phyloP scores from a whole-genome alignment of 2,113 vertebrate genomes.

The Mionectes macconnelli region DNA sequence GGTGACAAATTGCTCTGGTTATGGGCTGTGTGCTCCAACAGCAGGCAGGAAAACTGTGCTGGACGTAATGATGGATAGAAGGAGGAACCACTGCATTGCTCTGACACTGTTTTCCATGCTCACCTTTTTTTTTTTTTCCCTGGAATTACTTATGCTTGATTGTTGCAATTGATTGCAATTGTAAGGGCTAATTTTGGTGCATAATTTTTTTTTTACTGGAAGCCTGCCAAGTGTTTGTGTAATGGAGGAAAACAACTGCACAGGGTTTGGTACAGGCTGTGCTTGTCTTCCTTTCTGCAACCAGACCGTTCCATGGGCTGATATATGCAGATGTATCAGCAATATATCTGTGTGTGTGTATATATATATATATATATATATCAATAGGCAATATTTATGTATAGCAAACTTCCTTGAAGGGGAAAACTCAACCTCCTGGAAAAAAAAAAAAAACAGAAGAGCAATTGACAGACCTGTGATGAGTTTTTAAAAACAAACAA shows the following conservation, averaged over 20 bases:
- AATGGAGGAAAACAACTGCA: not conserved
- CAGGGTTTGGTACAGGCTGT: not conserved
- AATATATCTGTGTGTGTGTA: not conserved
- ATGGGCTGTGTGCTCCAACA: accelerated
- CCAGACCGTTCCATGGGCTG: not conserved
- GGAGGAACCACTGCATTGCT: not conserved
- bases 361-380: not conserved
- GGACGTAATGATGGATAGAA: not conserved
- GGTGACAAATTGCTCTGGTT: not conserved
- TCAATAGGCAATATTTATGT: not conserved
- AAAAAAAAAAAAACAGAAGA: not conserved
- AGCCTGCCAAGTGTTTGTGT: conserved; percentile 16
- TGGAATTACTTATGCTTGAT: conserved; percentile 7
- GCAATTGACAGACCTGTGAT: not conserved
- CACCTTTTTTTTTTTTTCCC: not conserved
- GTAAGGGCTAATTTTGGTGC: conserved; percentile 48
- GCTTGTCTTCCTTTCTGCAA: not conserved
- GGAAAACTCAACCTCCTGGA: not conserved
- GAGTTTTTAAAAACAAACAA: not conserved
- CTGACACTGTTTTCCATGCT: not conserved
- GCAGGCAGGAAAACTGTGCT: not conserved
- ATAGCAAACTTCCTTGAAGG: not conserved
- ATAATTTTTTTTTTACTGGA: not conserved
- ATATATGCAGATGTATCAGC: no score
- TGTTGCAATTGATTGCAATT: conserved; percentile 55